Evolutionary conservation across 2,888 invertebrate species (phyloP).

Genomic region (Cinara cedri): DNA sequence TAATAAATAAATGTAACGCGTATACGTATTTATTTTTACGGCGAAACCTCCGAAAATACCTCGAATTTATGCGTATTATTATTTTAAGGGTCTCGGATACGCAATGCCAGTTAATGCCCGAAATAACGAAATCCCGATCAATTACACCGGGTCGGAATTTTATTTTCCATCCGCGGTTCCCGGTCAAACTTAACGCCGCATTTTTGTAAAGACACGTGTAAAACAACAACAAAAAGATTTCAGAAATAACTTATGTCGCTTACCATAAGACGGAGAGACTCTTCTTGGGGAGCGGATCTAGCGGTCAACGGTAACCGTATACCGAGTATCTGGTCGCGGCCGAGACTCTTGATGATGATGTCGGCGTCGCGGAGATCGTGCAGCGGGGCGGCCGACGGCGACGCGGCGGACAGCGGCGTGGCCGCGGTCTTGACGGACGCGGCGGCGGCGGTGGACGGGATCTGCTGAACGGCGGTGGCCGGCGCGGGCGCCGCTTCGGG

Average conservation of each 20-base stretch:
- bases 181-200: too few relatives aligned
- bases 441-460: neutral
- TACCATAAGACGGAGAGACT: constrained; percentile 51
- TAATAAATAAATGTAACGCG: too few relatives aligned
- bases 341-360: constrained; percentile 41
- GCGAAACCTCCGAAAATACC: too few relatives aligned
- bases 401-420: neutral
- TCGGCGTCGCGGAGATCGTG: constrained; percentile 49
- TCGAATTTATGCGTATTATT: too few relatives aligned
- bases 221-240: too few relatives aligned
- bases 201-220: too few relatives aligned
- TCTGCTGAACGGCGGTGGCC: neutral
- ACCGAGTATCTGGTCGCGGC: constrained; percentile 51
- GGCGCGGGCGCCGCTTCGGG: constrained; percentile 58
- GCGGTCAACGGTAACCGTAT: constrained; percentile 50
- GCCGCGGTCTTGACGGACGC: constrained; percentile 57
- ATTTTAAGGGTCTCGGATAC: too few relatives aligned
- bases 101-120: too few relatives aligned
- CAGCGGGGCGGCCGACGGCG: neutral
- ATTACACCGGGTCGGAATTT: too few relatives aligned
- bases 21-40: too few relatives aligned
- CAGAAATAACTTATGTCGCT: neutral
- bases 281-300: constrained; percentile 30
- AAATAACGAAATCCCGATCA: too few relatives aligned
- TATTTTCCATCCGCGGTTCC: too few relatives aligned